Conservation (phyloP, 1,140 invertebrate species). For the Uloborus diversus region DNA sequence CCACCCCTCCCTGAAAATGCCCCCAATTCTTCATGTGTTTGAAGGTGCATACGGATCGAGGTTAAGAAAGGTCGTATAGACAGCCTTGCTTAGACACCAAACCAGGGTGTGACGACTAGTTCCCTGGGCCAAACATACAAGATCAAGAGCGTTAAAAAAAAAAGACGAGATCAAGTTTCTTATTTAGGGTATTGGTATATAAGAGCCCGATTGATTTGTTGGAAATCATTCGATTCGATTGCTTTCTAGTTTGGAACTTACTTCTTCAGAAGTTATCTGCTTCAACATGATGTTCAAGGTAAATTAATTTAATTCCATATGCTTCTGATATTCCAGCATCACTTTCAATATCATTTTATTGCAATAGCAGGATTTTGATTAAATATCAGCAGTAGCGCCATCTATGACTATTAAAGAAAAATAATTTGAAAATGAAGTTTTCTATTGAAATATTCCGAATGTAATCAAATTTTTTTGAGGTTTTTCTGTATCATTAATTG, state of each 20-base stretch:
- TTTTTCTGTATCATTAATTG: too few species aligned
- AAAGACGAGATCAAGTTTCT: neutral
- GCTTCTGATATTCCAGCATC: too few species aligned
- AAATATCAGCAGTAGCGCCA: too few species aligned
- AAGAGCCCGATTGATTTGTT: neutral
- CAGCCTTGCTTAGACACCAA: neutral
- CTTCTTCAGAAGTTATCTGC: neutral
- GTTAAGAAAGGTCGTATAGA: constrained; percentile 3
- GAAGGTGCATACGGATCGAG: neutral
- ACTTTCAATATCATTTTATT: too few species aligned
- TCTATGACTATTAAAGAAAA: too few species aligned
- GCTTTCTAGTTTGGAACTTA: neutral
- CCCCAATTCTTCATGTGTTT: constrained; percentile 3
- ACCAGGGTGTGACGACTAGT: constrained; percentile 18
- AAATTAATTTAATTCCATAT: neutral
- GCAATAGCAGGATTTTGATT: too few species aligned
- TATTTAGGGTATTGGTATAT: neutral
- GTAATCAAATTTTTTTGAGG: too few species aligned
- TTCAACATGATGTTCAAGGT: constrained; percentile 34
- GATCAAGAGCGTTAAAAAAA: constrained; percentile 16
- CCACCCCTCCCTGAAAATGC: constrained; percentile 23
- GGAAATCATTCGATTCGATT: constrained; percentile 17
- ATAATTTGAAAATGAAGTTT: too few species aligned
- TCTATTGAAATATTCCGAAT: too few species aligned
- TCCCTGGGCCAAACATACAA: neutral